Conservation (phyloP, 2,113 vertebrate species). For the Pseudorectes ferrugineus region DNA sequence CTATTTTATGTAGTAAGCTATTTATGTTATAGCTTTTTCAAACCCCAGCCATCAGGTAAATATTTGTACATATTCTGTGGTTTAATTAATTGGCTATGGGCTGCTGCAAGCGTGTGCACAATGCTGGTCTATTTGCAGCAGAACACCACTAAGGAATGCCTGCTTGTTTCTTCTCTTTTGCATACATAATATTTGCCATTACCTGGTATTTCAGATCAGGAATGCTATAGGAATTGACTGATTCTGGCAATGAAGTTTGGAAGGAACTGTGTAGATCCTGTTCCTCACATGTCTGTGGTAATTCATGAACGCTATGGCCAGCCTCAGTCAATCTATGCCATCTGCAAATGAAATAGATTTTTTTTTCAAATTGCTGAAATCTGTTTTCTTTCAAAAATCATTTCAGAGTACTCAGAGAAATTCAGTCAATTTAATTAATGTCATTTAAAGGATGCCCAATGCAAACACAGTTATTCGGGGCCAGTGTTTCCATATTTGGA, state of each 20-base stretch:
- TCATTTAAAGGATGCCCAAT: slow-evolving; percentile 25
- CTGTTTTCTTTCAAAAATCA: slow-evolving; percentile 54
- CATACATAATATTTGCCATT: slow-evolving; percentile 6
- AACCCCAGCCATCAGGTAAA: slow-evolving; percentile 2
- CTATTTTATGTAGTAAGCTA: background rate
- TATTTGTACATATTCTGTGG: background rate
- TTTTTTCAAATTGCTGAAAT: slow-evolving; percentile 47
- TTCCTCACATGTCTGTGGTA: slow-evolving; percentile 65
- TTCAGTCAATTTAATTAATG: slow-evolving; percentile 20
- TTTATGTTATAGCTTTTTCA: background rate
- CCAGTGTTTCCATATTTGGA: background rate
- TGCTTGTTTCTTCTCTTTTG: slow-evolving; percentile 17
- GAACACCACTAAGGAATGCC: background rate
- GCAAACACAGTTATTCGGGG: background rate
- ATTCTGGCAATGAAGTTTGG: slow-evolving; percentile 36
- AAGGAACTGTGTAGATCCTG: slow-evolving; percentile 39
- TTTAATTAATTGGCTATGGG: slow-evolving; percentile 25
- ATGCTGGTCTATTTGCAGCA: background rate
- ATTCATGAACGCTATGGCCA: slow-evolving; percentile 62
- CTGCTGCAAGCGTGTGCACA: background rate
- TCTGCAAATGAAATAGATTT: slow-evolving; percentile 41
- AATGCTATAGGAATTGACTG: slow-evolving; percentile 12
- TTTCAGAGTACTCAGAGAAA: slow-evolving; percentile 25
- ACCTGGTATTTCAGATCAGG: slow-evolving; percentile 27
- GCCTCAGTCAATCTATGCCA: slow-evolving; percentile 50